phyloP scores from a whole-genome alignment of 1,140 invertebrate species.

The Cyrtorhinus lividipennis region DNA sequence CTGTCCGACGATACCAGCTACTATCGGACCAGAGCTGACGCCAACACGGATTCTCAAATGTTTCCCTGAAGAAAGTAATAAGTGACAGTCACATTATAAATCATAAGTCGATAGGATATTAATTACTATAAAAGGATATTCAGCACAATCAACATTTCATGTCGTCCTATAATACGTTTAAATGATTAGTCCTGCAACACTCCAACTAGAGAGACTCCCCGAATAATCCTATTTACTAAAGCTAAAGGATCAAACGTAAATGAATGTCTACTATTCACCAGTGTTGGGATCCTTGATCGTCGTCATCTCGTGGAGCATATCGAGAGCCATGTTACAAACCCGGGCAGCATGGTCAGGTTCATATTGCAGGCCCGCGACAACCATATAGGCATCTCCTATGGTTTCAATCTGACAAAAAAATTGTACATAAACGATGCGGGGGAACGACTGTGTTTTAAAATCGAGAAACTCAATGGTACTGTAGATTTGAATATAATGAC shows the following conservation, averaged over 20 bases:
- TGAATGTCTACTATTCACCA: no score
- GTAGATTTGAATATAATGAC: no score
- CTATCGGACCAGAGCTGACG: constrained; percentile 77
- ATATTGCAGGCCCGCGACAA: constrained; percentile 86
- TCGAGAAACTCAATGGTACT: no score
- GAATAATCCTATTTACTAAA: no score
- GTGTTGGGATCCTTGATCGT: constrained; percentile 83
- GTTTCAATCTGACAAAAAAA: constrained; percentile 80
- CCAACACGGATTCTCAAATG: constrained; percentile 82
- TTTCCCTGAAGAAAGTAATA: constrained; percentile 48
- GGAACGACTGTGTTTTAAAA: no score
- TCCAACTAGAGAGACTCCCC: no score
- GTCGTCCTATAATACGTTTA: no score
- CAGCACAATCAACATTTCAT: not conserved
- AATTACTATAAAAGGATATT: not conserved
- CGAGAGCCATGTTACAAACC: constrained; percentile 90
- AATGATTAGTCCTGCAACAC: no score
- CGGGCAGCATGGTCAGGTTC: constrained; percentile 83
- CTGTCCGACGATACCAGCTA: constrained; percentile 85
- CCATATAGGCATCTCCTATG: constrained; percentile 94
- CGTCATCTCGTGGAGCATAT: constrained; percentile 87
- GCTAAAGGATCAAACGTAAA: no score
- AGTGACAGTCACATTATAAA: constrained; percentile 15
- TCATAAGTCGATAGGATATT: not conserved
- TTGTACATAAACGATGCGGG: no score